Base-by-base conservation (phyloP, 1,140 invertebrate genomes). In the Lepidurus apus region DNA sequence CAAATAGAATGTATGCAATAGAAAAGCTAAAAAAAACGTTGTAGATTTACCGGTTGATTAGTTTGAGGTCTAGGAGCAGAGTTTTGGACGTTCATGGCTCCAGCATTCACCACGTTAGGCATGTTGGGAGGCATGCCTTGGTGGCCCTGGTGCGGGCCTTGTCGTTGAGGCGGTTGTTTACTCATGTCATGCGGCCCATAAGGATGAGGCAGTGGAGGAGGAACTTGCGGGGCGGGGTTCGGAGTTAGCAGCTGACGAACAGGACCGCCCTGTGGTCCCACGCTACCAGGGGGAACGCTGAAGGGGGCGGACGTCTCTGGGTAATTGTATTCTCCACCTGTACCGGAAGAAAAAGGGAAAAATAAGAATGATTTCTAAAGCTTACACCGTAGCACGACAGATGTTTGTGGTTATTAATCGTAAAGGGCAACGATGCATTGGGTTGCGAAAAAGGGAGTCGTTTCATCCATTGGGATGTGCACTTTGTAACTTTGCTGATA, bases 81-180 rank as follows among this genome's bases (percentile, higher is more conserved):
- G 21, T 65, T 65, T 21, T 65, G 53, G 6, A 65, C 53, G 53
- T 65, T 65, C 53, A 65, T 65, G 7, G 53, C 17, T 7, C 53
- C 53, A n/a, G 53, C 17, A 65, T 65, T 65, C 53, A 65, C 53
- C 53, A 65, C 53, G 53, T 65, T 65, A 4, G 53, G 53, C 53
- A 65, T 65, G 53, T 65, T 65, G 21, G 53, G 53, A 9, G 53
- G 53, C 53, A 65, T n/a, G 53, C 53, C 53, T 65, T 65, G 53
- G 21, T 65, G 53, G 53, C 53, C 53, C 53, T 65, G 53, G 53
- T 65, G 53, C 21, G 17, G 53, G 53, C 53, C 53, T 65, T 65
- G 53, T 65, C 53, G 53, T 65, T 65, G 53, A 65, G 53, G 53
- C 53, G 53, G 53, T 65, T 65, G 53, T 65, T 65, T 65, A 65